Evolutionary conservation across 2,797 vertebrate species (phyloP).

Genomic region (Triplophysa bombifrons): DNA sequence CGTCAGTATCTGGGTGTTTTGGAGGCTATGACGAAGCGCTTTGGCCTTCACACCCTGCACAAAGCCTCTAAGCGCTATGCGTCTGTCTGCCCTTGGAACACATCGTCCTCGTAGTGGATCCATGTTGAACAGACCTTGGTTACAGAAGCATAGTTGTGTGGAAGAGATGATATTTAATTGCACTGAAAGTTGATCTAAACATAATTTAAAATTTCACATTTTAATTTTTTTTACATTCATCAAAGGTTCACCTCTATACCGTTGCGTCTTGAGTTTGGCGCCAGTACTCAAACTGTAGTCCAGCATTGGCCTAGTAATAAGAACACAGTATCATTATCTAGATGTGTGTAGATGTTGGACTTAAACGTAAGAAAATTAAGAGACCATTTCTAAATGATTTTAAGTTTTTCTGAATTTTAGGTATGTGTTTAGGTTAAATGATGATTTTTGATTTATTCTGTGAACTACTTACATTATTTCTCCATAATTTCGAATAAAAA

Average conservation of each 20-base stretch:
- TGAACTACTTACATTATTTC: too few species aligned
- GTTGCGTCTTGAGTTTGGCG: neutral
- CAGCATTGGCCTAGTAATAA: neutral
- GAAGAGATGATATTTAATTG: neutral
- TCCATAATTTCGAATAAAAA: too few species aligned
- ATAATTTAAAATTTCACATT: too few species aligned
- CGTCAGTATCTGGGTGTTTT: conserved; percentile 36
- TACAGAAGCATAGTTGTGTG: neutral
- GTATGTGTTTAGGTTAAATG: too few species aligned
- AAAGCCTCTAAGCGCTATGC: conserved; percentile 21
- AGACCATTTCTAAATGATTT: too few species aligned
- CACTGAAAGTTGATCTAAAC: neutral
- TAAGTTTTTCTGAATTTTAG: too few species aligned
- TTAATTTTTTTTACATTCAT: neutral
- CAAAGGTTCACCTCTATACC: neutral
- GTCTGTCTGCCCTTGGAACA: conserved; percentile 42
- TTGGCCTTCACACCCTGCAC: conserved; percentile 33
- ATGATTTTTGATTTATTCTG: too few species aligned
- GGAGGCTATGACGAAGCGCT: conserved; percentile 34
- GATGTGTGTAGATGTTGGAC: neutral
- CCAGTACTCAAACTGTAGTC: neutral
- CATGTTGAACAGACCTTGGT: neutral
- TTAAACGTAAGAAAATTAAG: too few species aligned
- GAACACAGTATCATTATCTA: neutral
- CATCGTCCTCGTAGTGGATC: neutral